A percentile compares a stretch with the other conserved stretches of the same genome.
phyloP scores from a whole-genome alignment of 2,113 vertebrate genomes.

The Oriolus oriolus region DNA sequence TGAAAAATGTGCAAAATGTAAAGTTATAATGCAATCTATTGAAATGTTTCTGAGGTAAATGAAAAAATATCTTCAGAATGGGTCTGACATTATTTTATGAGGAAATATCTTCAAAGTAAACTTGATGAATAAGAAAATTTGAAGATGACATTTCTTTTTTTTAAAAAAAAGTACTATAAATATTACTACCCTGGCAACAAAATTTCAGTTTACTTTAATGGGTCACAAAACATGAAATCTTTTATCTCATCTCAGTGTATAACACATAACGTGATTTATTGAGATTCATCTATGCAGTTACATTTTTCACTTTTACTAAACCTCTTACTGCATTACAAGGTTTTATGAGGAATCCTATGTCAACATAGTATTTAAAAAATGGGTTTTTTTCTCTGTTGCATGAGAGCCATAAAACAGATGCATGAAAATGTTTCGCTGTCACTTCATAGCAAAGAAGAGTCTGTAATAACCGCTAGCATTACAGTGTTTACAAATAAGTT shows the following conservation, averaged over 20 bases:
- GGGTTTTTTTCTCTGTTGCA: neutral
- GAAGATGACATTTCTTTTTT: neutral
- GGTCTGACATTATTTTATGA: neutral
- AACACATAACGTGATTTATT: neutral
- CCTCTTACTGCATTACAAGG: neutral
- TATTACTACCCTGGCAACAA: neutral
- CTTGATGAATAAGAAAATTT: neutral
- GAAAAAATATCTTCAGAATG: neutral
- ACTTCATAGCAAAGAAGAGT: neutral
- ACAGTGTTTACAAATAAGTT: neutral
- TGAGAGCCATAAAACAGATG: conserved; percentile 11
- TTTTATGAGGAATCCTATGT: neutral
- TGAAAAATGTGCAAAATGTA: neutral
- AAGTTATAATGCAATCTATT: neutral
- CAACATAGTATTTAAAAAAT: neutral
- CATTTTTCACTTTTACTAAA: conserved; percentile 2
- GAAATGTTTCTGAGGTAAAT: neutral
- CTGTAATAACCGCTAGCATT: neutral
- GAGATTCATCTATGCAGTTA: neutral
- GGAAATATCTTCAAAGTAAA: neutral
- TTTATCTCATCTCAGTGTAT: neutral
- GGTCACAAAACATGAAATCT: neutral
- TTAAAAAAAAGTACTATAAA: neutral
- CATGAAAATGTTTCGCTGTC: neutral
- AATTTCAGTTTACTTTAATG: neutral